These are phyloP conservation scores for Clinocottus analis DNA, from an alignment of 2,113 vertebrate genomes.

Conservation along the genomic window DNA sequence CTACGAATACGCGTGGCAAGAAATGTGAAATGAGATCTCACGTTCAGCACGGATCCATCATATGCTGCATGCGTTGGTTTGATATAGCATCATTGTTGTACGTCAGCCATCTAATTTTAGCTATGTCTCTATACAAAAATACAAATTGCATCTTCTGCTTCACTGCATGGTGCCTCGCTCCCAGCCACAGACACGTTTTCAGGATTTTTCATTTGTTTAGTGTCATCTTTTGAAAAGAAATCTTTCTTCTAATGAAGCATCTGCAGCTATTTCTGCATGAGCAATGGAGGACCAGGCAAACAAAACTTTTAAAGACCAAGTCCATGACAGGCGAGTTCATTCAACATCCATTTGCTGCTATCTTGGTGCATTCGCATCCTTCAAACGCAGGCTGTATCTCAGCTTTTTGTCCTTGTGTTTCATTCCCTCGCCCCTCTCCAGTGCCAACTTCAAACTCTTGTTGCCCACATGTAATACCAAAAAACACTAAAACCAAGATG, in stretches of 20 bases:
- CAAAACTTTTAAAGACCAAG: constrained; percentile 31
- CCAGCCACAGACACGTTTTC: constrained; percentile 8
- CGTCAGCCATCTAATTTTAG: constrained; percentile 55
- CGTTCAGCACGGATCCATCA: constrained; percentile 68
- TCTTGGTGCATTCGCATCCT: constrained; percentile 29
- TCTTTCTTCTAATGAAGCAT: constrained; percentile 29
- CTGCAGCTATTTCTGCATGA: constrained; percentile 38
- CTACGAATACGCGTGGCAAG: constrained; percentile 52
- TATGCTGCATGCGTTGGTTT: constrained; percentile 30
- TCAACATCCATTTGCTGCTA: constrained; percentile 45
- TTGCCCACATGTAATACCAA: constrained; percentile 21
- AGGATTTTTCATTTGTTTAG: constrained; percentile 37
- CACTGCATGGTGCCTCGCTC: constrained; percentile 17
- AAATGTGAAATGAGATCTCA: constrained; percentile 70
- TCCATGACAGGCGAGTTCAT: constrained; percentile 26
- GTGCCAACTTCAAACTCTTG: constrained; percentile 32
- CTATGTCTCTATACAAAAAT: constrained; percentile 26
- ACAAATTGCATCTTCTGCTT: constrained; percentile 42
- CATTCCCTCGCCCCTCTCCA: constrained; percentile 19
- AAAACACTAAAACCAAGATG: constrained; percentile 39
- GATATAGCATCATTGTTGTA: constrained; percentile 56
- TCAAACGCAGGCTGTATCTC: constrained; percentile 33
- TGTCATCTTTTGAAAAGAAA: constrained; percentile 26
- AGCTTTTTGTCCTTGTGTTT: constrained; percentile 32
- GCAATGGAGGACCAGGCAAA: constrained; percentile 8